A percentile compares a stretch with the other conserved stretches of the same genome.
Evolutionary conservation across 2,113 vertebrate species (phyloP).

Genomic region (Origma solitaria): DNA sequence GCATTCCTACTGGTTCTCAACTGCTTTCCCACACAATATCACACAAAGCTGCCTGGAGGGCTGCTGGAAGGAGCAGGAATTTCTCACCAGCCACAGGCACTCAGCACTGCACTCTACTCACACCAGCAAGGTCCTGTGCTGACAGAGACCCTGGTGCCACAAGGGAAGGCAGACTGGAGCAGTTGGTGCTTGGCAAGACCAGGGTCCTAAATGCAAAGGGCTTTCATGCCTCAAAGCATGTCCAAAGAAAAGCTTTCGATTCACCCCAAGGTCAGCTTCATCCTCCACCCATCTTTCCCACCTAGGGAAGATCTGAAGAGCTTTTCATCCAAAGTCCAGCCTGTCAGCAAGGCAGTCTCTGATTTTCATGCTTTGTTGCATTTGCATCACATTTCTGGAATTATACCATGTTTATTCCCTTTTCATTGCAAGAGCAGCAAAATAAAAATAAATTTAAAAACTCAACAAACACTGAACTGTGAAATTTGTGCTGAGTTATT

Average conservation of each 20-base stretch:
- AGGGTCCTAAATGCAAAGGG: accelerated
- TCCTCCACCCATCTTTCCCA: neutral
- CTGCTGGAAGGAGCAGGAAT: neutral
- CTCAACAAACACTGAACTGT: accelerated
- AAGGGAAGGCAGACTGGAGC: neutral
- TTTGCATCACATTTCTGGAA: neutral
- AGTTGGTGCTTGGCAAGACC: neutral
- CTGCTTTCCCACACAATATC: neutral
- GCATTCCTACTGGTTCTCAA: neutral
- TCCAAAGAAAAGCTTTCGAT: neutral
- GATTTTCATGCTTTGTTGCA: neutral
- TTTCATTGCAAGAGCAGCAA: neutral
- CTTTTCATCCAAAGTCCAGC: neutral
- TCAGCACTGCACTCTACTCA: neutral
- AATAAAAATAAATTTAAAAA: neutral
- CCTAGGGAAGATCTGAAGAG: neutral
- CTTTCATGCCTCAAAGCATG: neutral
- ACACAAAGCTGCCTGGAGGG: neutral
- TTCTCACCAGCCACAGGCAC: neutral
- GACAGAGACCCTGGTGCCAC: neutral
- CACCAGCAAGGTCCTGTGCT: neutral
- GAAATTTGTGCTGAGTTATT: neutral
- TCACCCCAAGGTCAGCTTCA: neutral
- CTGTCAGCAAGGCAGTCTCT: neutral
- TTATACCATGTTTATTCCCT: neutral